Evolutionary conservation across 2,797 vertebrate genomes (phyloP).

Genomic region (Phrynocephalus guinanensis): DNA sequence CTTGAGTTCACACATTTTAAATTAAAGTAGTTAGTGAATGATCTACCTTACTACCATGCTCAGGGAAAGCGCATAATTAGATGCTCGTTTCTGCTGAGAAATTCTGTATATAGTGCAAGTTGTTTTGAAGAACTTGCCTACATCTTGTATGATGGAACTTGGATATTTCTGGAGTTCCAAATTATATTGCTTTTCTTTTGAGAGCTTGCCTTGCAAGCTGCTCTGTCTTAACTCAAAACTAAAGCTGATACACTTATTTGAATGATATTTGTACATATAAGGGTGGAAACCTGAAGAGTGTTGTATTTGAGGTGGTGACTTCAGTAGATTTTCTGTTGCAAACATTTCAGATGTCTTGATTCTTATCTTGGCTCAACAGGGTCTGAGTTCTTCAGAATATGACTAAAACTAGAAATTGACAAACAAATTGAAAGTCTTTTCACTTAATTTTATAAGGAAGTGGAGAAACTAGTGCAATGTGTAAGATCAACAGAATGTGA

Average conservation of each 20-base stretch:
- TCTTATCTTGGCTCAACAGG: not conserved
- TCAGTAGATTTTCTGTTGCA: not conserved
- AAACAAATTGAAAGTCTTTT: slow-evolving; percentile 1
- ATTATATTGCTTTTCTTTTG: not conserved
- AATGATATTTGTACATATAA: not conserved
- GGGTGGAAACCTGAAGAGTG: not conserved
- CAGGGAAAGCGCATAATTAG: not conserved
- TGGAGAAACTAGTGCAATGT: not conserved
- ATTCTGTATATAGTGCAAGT: not conserved
- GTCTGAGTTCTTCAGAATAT: not conserved
- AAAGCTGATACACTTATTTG: not conserved
- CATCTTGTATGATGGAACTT: not conserved
- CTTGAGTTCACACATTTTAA: not conserved
- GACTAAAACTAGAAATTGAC: no score
- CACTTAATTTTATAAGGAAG: not conserved
- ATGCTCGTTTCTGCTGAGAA: not conserved
- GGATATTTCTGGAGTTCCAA: not conserved
- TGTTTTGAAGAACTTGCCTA: not conserved
- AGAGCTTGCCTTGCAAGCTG: not conserved
- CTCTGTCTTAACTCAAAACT: not conserved
- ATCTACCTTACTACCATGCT: not conserved
- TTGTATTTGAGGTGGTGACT: not conserved
- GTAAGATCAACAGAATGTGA: not conserved
- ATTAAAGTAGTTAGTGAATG: rapidly evolving
- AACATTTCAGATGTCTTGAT: not conserved